Percentiles rank a stretch among this genome's conserved stretches.
Conservation (phyloP, 53 echinoderm and acorn worm species). For the Echinometra lucunter region DNA sequence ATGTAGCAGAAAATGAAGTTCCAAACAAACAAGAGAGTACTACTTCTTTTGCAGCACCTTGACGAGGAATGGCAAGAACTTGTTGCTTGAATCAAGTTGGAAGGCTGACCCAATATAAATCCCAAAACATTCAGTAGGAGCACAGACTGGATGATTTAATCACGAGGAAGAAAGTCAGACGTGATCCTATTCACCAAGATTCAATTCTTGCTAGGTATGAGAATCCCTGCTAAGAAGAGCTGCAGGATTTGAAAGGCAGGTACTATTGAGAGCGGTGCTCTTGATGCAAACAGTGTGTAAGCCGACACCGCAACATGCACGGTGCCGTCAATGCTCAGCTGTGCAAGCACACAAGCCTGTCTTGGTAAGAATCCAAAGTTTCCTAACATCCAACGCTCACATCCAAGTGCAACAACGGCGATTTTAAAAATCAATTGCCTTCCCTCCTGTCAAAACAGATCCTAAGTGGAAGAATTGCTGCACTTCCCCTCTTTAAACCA, state of each 20-base stretch:
- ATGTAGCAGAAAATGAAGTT: no score
- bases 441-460: slow-evolving; percentile 31
- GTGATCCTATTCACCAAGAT: background rate
- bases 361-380: slow-evolving; percentile 12
- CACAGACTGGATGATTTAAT: background rate
- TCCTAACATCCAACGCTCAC: background rate
- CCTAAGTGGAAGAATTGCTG: background rate
- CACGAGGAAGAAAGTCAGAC: background rate
- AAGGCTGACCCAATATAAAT: background rate
- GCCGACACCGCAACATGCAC: background rate
- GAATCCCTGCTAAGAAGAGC: background rate
- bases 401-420: background rate
- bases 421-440: background rate
- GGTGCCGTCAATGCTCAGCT: background rate
- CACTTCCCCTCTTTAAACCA: slow-evolving; percentile 4
- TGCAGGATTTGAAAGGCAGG: background rate
- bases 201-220: slow-evolving; percentile 3
- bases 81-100: background rate
- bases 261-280: background rate
- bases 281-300: slow-evolving; percentile 20
- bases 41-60: background rate
- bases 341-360: slow-evolving; percentile 19
- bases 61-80: background rate
- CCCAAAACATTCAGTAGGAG: background rate
- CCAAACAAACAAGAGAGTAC: no score